phyloP scores from a whole-genome alignment of 92 coral and sea anemone genomes.

The Bergia puertoricense region DNA sequence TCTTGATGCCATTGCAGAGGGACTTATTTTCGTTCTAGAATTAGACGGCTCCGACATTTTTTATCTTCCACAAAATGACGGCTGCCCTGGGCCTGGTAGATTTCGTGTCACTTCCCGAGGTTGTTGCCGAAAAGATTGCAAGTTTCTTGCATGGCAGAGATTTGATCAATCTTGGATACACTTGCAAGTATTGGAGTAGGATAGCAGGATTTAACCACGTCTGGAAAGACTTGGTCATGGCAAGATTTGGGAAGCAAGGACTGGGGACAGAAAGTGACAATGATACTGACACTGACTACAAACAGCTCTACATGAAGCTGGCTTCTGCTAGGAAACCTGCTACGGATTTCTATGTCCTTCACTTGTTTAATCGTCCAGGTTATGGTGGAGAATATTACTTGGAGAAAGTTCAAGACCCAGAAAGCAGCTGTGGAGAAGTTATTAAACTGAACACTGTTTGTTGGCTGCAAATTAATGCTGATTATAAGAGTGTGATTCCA shows the following conservation, averaged over 20 bases:
- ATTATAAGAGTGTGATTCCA: slow-evolving; percentile 58
- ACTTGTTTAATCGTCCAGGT: slow-evolving; percentile 41
- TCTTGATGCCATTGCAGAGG: too few relatives aligned
- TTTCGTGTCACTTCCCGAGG: slow-evolving; percentile 45
- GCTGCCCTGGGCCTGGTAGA: neutral
- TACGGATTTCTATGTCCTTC: slow-evolving; percentile 45
- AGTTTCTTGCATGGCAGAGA: slow-evolving; percentile 63
- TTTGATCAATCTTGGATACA: slow-evolving; percentile 67
- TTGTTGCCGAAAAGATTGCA: slow-evolving; percentile 71
- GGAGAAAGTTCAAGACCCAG: slow-evolving; percentile 59
- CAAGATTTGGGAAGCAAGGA: slow-evolving; percentile 59
- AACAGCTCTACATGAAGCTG: slow-evolving; percentile 62
- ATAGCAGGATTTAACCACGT: slow-evolving; percentile 51
- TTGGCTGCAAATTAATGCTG: slow-evolving; percentile 62
- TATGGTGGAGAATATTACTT: slow-evolving; percentile 40
- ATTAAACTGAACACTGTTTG: slow-evolving; percentile 64
- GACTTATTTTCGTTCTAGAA: too few relatives aligned
- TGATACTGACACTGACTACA: slow-evolving; percentile 20
- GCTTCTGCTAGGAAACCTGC: slow-evolving; percentile 61
- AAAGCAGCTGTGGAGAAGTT: slow-evolving; percentile 67
- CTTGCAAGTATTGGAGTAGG: slow-evolving; percentile 68
- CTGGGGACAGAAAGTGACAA: neutral
- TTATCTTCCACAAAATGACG: neutral
- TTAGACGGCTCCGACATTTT: too few relatives aligned
- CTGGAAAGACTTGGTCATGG: slow-evolving; percentile 63